phyloP scores from a whole-genome alignment of 2,888 invertebrate genomes.

The Rhyacophila evoluta region DNA sequence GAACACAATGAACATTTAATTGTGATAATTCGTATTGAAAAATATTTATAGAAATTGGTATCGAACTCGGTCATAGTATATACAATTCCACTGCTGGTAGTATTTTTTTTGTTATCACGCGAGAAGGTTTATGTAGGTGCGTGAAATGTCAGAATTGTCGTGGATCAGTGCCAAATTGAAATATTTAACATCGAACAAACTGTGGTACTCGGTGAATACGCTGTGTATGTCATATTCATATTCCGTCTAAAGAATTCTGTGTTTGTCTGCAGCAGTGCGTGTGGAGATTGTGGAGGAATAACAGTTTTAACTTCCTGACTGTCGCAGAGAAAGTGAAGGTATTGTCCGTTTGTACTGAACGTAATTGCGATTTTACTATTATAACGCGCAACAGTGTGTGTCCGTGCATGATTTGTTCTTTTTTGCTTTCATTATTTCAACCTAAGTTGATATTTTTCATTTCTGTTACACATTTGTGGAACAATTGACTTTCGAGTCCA shows the following conservation, averaged over 20 bases:
- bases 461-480: neutral
- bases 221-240: constrained; percentile 32
- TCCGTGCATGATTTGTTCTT: constrained; percentile 45
- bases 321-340: constrained; percentile 48
- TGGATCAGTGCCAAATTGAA: constrained; percentile 63
- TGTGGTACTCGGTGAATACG: constrained; percentile 32
- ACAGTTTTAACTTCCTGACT: constrained; percentile 40
- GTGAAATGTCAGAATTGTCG: constrained; percentile 68
- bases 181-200: constrained; percentile 42
- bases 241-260: constrained; percentile 38
- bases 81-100: constrained; percentile 27
- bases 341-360: constrained; percentile 36
- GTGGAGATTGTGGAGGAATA: constrained; percentile 26
- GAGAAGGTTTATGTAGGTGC: constrained; percentile 42
- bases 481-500: neutral
- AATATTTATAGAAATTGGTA: neutral
- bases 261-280: constrained; percentile 31
- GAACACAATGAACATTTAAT: neutral
- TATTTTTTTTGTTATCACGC: constrained; percentile 48
- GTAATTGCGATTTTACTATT: constrained; percentile 42
- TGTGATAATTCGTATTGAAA: neutral
- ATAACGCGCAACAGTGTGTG: constrained; percentile 47
- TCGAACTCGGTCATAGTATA: constrained; percentile 38
- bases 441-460: neutral
- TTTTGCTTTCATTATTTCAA: constrained; percentile 45